A percentile compares a stretch with the other conserved stretches of the same genome.
These are phyloP conservation scores for Plumapathes pennacea DNA, from an alignment of 92 coral and sea anemone species.

Conservation along the genomic window DNA sequence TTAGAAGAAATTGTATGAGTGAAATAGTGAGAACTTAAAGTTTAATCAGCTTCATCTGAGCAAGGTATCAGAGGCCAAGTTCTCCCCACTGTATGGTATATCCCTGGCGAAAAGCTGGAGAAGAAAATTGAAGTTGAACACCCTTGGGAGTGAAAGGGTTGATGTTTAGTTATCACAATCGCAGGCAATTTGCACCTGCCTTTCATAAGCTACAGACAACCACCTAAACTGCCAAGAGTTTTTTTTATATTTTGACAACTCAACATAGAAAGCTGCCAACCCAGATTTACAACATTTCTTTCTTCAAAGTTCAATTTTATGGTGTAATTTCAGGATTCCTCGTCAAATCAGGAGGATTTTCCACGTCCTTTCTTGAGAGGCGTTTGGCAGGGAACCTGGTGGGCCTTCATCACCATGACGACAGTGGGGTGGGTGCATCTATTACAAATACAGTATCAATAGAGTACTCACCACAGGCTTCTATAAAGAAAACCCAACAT, in stretches of 20 bases:
- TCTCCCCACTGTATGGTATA: too few species aligned
- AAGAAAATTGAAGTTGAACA: too few species aligned
- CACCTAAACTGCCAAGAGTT: neutral
- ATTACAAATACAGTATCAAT: neutral
- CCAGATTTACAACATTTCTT: neutral
- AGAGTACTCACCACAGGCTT: too few species aligned
- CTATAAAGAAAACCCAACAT: neutral
- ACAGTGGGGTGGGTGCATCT: constrained; percentile 59
- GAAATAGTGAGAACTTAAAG: too few species aligned
- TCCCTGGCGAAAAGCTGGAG: too few species aligned
- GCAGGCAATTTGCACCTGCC: too few species aligned
- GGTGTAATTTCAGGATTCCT: constrained; percentile 57
- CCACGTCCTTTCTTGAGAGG: constrained; percentile 68
- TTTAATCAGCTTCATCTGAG: too few species aligned
- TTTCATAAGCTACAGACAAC: too few species aligned
- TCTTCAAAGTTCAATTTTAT: neutral
- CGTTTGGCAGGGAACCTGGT: constrained; percentile 73
- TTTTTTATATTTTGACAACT: neutral
- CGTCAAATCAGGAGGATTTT: constrained; percentile 56
- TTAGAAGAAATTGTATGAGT: too few species aligned
- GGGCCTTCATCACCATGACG: constrained; percentile 78
- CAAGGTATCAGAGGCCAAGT: too few species aligned
- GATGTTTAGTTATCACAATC: too few species aligned
- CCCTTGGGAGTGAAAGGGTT: too few species aligned
- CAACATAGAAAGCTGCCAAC: neutral